phyloP scores from a whole-genome alignment of 2,888 invertebrate genomes.

The Gisinianus flammeolus region DNA sequence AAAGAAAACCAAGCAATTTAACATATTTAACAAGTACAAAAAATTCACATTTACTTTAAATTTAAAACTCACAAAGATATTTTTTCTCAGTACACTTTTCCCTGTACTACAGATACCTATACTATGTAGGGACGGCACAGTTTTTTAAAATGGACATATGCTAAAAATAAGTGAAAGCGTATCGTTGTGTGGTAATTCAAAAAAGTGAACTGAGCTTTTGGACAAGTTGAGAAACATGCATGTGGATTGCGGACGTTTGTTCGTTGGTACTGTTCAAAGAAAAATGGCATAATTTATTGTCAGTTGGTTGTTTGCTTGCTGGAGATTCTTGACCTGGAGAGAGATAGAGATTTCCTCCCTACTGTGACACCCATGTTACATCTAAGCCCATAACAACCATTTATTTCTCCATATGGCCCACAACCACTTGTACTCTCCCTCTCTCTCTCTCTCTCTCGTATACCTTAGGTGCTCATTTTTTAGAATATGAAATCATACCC shows the following conservation, averaged over 20 bases:
- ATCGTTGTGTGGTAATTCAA: background rate
- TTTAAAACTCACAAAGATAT: too few species aligned
- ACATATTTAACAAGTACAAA: too few species aligned
- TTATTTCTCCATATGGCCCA: slow-evolving; percentile 35
- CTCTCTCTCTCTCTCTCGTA: background rate
- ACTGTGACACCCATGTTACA: slow-evolving; percentile 46
- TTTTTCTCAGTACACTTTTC: too few species aligned
- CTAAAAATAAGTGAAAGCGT: too few species aligned
- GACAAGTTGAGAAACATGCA: too few species aligned
- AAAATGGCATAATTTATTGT: slow-evolving; percentile 45
- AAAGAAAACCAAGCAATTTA: too few species aligned
- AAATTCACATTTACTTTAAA: too few species aligned
- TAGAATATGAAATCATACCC: background rate
- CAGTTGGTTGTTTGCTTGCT: slow-evolving; percentile 29
- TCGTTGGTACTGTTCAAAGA: background rate
- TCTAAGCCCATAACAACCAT: slow-evolving; percentile 36
- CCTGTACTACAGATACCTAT: too few species aligned
- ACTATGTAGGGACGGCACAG: too few species aligned
- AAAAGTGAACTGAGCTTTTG: background rate
- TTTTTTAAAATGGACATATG: too few species aligned
- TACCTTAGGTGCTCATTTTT: background rate
- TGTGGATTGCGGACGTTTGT: too few species aligned
- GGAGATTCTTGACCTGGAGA: slow-evolving; percentile 25
- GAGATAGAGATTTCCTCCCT: slow-evolving; percentile 37
- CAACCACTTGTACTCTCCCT: background rate